These are phyloP conservation scores for Fopius arisanus DNA, from an alignment of 1,140 invertebrate genomes.

Conservation along the genomic window DNA sequence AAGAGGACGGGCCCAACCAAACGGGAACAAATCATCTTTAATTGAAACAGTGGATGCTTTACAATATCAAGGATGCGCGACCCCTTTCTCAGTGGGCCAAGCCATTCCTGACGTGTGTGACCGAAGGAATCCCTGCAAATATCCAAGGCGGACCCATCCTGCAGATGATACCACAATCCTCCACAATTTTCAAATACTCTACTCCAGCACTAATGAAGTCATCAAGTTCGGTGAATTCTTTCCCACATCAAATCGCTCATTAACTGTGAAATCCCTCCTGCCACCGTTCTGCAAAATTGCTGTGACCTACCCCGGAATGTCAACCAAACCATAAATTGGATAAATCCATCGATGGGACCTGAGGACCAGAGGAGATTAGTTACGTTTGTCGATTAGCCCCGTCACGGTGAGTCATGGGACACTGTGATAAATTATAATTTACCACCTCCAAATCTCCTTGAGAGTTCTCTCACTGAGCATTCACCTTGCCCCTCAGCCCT, in stretches of 20 bases:
- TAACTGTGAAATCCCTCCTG: neutral
- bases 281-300: neutral
- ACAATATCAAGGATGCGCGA: no score
- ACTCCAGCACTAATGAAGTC: neutral
- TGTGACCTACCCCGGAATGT: neutral
- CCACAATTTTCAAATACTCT: no score
- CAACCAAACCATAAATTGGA: neutral
- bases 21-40: no score
- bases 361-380: constrained; percentile 34
- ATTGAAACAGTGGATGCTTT: no score
- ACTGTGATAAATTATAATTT: constrained; percentile 45
- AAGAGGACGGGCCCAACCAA: no score
- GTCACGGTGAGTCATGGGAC: constrained; percentile 18
- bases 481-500: neutral
- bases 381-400: constrained; percentile 43
- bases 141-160: neutral
- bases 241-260: neutral
- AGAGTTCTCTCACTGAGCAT: neutral
- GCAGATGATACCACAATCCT: neutral
- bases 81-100: neutral
- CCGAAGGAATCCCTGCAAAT: constrained; percentile 6
- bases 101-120: constrained; percentile 26
- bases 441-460: constrained; percentile 23
- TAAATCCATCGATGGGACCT: neutral
- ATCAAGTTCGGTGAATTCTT: neutral